Evolutionary conservation across 2,797 vertebrate genomes (phyloP), one percentile per base, ranked within the genome.

Genomic region (Myripristis jacobus): DNA sequence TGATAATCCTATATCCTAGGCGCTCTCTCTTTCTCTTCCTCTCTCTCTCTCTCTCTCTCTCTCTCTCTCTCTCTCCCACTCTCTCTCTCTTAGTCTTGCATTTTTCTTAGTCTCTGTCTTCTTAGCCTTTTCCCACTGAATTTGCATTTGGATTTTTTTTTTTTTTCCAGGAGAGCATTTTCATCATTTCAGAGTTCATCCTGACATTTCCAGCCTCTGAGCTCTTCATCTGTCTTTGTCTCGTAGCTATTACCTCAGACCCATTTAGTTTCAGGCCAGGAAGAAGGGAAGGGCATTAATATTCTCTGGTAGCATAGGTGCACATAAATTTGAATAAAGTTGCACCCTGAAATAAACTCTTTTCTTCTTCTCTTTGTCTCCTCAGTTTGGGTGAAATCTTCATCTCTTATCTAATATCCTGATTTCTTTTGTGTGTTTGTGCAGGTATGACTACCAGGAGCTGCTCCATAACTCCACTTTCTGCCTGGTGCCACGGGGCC

Each of bases 391-490:
- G 9, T 47, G n/a, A 48, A 3, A 5, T 1, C 12, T 27, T 43
- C 9, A 16, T 55, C 47, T 8, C 31, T 46, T 2, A 15, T 54
- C 13, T 58, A 53, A n/a, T 75, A 47, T 82, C 24, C 18, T 11
- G 53, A 2, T 60, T 3, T 48, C 34, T 57, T 13, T 0, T 71
- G 3, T 84, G 44, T 86, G 19, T 87, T 55, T 78, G 48, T 73
- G 67, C 10, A 95, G 94, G 89, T 95, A 91, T 10, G 94, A 95
- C 86, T 95, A 95, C 84, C 94, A 93, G 84, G 93, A 94, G 89
- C 89, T 95, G 67, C 93, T 95, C 19, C 93, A 94, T 58, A 95
- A 95, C 85, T 94, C 94, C 76, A 94, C 85, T 15, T 95, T 95
- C 92, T 95, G 94, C 66, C 85, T 95, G 75, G 94, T 95, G 48